Conservation (phyloP, 2,888 invertebrate genomes). For the Aleiodes alternator region DNA sequence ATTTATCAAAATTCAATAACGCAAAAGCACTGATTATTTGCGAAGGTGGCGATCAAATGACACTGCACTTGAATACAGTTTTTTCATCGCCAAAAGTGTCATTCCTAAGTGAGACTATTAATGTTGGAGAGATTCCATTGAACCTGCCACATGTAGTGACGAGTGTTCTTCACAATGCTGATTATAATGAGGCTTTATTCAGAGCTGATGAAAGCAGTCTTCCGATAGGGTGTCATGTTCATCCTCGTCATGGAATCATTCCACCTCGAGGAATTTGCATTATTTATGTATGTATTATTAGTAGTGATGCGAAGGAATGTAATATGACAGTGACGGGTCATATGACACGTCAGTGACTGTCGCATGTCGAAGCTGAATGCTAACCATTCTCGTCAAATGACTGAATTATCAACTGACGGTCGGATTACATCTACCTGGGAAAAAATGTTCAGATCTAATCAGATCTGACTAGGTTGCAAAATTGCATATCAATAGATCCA, state of each 20-base stretch:
- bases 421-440: too few species aligned
- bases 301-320: too few species aligned
- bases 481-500: too few species aligned
- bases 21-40: slow-evolving; percentile 68
- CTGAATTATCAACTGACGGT: too few species aligned
- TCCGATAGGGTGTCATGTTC: slow-evolving; percentile 55
- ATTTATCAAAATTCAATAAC: slow-evolving; percentile 56
- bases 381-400: too few species aligned
- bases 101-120: slow-evolving; percentile 59
- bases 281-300: too few species aligned
- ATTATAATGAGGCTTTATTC: slow-evolving; percentile 54
- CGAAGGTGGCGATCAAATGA: slow-evolving; percentile 66
- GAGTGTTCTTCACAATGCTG: slow-evolving; percentile 61
- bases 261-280: slow-evolving; percentile 55
- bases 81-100: slow-evolving; percentile 53
- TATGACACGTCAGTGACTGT: too few species aligned
- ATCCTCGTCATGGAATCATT: slow-evolving; percentile 56
- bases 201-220: slow-evolving; percentile 56
- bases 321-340: too few species aligned
- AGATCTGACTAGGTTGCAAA: too few species aligned
- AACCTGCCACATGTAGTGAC: slow-evolving; percentile 63
- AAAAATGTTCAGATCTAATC: too few species aligned
- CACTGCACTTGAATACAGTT: slow-evolving; percentile 57
- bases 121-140: slow-evolving; percentile 70
- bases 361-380: too few species aligned